These are phyloP conservation scores for Sebastes baramenuke DNA, from an alignment of 2,797 vertebrate species.

Conservation along the genomic window DNA sequence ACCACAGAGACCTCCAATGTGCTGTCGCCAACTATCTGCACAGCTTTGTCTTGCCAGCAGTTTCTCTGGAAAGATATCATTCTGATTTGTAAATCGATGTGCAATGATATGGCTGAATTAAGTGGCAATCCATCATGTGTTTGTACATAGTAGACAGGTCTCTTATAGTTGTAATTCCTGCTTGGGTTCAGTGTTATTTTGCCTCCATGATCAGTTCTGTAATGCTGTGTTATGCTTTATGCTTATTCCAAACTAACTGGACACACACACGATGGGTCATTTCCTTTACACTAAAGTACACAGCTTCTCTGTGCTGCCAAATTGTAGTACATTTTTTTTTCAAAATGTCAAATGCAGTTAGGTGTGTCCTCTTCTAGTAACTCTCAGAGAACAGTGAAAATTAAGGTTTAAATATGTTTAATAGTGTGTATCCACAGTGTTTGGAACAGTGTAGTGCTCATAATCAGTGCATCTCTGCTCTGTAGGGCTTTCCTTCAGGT, in stretches of 20 bases:
- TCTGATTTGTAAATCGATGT: conserved; percentile 63
- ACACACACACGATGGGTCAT: not conserved
- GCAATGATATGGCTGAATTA: conserved; percentile 57
- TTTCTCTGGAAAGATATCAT: conserved; percentile 50
- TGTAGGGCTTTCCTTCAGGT: not conserved
- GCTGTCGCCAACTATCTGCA: conserved; percentile 53
- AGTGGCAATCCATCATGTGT: conserved; percentile 64
- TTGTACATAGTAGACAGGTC: conserved; percentile 26
- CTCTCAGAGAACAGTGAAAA: not conserved
- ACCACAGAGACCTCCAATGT: conserved; percentile 67
- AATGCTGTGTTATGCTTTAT: not conserved
- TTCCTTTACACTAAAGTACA: not conserved
- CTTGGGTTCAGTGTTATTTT: conserved; percentile 24
- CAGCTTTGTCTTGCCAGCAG: conserved; percentile 60
- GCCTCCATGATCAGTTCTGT: conserved; percentile 25
- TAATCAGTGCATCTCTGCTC: not conserved
- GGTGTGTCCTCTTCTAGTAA: not conserved
- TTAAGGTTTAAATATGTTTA: not conserved
- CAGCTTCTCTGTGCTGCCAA: not conserved
- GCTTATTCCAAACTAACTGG: not conserved
- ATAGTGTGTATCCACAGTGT: not conserved
- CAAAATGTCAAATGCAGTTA: not conserved
- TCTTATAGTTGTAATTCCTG: not conserved
- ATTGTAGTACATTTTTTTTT: not conserved
- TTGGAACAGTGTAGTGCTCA: not conserved